Base-by-base conservation (phyloP, 2,888 invertebrate genomes). In the Eucera pruinosa region DNA sequence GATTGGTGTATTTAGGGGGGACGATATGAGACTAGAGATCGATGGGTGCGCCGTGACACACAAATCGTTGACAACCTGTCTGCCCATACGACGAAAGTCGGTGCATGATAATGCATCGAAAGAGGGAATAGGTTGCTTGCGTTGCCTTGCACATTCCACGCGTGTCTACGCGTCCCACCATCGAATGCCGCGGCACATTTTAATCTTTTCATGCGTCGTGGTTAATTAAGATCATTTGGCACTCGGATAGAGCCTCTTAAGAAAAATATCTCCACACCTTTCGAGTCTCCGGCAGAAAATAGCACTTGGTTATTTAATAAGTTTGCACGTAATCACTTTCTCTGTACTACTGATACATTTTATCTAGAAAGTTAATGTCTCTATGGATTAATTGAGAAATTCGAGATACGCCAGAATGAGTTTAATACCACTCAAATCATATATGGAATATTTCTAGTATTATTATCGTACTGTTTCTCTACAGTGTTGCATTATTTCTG, bases 81-180 rank as follows among this genome's bases (percentile, higher is more conserved):
- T 65, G 81, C 41, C 75, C 25, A 58, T 57, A 33, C 54, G 74
- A 52, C 58, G 60, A 76, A 78, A 75, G 70, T 54, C 69, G 69
- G 39, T 33, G 73, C 66, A 73, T 65, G 65, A 86, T 80, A 79
- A 82, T 79, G 82, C 61, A 68, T 60, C 76, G 80, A 82, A 71
- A 65, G 79, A 78, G 69, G 71, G 80, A 71, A 82, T 76, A 72
- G 74, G 68, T 74, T 68, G 69, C 61, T 74, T 81, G 82, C 77
- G 74, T 81, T 76, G 75, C 36, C 77, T 55, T 60, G 84, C 75
- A 69, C 86, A 87, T 88, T 88, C 88, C 82, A 41, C 55, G 78
- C 83, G 75, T 74, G 66, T 82, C 83, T 62, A 18, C 78, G 25
- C 81, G 83, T 83, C 78, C 70, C 60, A 81, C 70, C 48, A 69